Evolutionary conservation across 1,140 invertebrate genomes (phyloP), one percentile per base, ranked within the genome.

Genomic region (Harpegnathos saltator): DNA sequence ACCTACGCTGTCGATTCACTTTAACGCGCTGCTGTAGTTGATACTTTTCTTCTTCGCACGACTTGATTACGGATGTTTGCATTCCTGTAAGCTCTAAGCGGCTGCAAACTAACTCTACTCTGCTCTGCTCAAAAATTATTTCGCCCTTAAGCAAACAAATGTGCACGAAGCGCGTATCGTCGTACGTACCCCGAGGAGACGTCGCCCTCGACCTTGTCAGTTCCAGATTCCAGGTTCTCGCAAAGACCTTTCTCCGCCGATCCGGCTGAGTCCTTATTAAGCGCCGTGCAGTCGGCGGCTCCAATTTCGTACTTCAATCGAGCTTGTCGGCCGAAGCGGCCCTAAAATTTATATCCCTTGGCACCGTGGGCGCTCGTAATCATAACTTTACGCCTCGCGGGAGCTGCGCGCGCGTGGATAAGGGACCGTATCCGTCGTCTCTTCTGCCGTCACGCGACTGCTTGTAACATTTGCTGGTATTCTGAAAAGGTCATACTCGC

Each of bases 401-500:
- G 63, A 44, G 29, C 33, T 58, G 75, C 29, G 26, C 50, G 62
- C 33, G 62, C 7, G n/a, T n/a, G 63, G 29, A 59, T 80, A 80
- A 80, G 65, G 33, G 17, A 65, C 50, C 52, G 65, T 80, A 58
- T 58, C 33, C 75, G 63, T 54, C 33, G 54, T 14, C 65, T 80
- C 75, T 58, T 58, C 75, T 15, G 15, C 62, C 69, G 75, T 80
- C 75, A 80, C 75, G 75, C 65, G 54, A 58, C 65, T 48, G n/a
- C 65, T 58, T 80, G 50, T 56, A 78, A 69, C 50, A 68, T 58
- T 69, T 19, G 17, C 66, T 48, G 75, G 52, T 65, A 80, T 80
- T 80, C 65, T 80, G 65, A 80, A 80, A 80, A 80, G 75, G 75
- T 80, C 75, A 80, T 17, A 69, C 75, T 44, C 33, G 33, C 44